phyloP scores from a whole-genome alignment of 2,113 vertebrate species.

The Dendropsophus ebraccatus region DNA sequence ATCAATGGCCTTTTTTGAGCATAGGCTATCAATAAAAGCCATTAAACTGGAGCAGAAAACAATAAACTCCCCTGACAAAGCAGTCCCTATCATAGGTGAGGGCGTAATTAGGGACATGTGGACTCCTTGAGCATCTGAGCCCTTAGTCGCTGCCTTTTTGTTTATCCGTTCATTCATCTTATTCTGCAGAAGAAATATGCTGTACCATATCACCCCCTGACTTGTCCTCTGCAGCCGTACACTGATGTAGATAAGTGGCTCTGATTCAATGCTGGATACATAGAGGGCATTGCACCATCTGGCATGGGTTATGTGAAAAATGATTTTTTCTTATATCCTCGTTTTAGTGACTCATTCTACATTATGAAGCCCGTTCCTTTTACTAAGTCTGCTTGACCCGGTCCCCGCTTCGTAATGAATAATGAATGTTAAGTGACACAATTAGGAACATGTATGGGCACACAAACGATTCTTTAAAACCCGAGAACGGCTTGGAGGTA shows the following conservation, averaged over 20 bases:
- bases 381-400: neutral
- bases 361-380: neutral
- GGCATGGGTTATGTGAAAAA: neutral
- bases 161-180: too few species aligned
- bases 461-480: slow-evolving; percentile 44
- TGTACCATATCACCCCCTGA: neutral
- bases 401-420: neutral
- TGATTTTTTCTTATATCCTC: neutral
- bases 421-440: slow-evolving; percentile 43
- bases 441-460: slow-evolving; percentile 36
- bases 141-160: too few species aligned
- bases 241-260: neutral
- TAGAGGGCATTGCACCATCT: slow-evolving; percentile 5
- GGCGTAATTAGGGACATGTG: too few species aligned
- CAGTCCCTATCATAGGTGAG: too few species aligned
- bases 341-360: neutral
- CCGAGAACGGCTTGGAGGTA: slow-evolving; percentile 31
- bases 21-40: too few species aligned
- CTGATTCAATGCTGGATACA: neutral
- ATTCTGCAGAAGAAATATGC: neutral
- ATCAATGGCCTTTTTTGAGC: too few species aligned
- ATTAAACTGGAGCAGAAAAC: too few species aligned
- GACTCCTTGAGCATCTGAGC: too few species aligned
- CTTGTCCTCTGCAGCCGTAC: neutral
- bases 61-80: too few species aligned